phyloP scores from a whole-genome alignment of 2,888 invertebrate species.

The Eudasyphora cyanicolor region DNA sequence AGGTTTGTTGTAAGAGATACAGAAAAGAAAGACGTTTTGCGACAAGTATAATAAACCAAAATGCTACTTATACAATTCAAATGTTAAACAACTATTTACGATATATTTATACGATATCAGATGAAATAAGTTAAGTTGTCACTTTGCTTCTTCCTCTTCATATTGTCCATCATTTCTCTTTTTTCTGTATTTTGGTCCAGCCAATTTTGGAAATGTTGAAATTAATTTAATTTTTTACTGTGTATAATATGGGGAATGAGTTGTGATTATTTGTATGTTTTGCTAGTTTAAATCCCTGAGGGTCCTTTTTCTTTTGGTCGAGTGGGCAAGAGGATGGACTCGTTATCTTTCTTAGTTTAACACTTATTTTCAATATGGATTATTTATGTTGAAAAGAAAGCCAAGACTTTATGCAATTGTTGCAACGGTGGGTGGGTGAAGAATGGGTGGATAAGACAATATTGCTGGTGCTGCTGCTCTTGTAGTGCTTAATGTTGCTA shows the following conservation, averaged over 20 bases:
- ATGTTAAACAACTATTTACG: background rate
- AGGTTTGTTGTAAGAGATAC: background rate
- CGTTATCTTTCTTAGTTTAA: background rate
- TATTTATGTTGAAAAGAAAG: background rate
- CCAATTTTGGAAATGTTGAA: slow-evolving; percentile 39
- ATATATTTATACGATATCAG: background rate
- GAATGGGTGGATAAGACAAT: slow-evolving; percentile 28
- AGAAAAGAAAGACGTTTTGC: background rate
- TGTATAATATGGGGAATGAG: background rate
- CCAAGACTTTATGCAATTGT: background rate
- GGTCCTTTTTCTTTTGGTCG: too few relatives aligned
- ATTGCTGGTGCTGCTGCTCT: slow-evolving; percentile 30
- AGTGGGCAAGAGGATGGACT: background rate
- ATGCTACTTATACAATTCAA: background rate
- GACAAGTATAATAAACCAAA: too few relatives aligned
- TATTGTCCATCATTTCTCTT: too few relatives aligned
- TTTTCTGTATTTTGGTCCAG: slow-evolving; percentile 49
- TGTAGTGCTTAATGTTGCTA: slow-evolving; percentile 11
- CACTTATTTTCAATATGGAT: background rate
- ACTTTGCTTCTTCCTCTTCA: background rate
- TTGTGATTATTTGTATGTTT: background rate
- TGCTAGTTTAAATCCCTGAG: slow-evolving; percentile 53
- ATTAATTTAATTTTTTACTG: background rate
- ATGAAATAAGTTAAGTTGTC: background rate
- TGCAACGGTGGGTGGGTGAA: slow-evolving; percentile 11